phyloP scores from a whole-genome alignment of 2,113 vertebrate species.

The Acinonyx jubatus region DNA sequence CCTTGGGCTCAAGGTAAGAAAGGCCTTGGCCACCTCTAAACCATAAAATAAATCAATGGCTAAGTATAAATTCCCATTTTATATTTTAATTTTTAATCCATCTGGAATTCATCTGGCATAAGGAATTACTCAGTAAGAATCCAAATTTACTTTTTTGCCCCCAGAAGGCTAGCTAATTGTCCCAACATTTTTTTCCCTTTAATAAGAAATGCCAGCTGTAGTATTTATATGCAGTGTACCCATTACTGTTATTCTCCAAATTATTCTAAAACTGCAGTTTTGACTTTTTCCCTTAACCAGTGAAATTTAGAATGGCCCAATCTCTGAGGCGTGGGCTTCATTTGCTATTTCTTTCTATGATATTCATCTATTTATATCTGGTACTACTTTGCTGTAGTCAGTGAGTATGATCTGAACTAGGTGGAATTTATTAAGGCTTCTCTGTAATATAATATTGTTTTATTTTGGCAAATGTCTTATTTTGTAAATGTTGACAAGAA shows the following conservation, averaged over 20 bases:
- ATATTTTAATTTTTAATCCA: constrained; percentile 68
- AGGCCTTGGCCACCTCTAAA: constrained; percentile 28
- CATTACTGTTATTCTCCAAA: constrained; percentile 52
- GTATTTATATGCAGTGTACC: not conserved
- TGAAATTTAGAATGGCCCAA: not conserved
- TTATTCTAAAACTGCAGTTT: constrained; percentile 38
- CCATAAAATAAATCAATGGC: not conserved
- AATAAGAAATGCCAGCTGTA: constrained; percentile 62
- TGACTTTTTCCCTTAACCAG: not conserved
- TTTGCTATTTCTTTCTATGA: constrained; percentile 30
- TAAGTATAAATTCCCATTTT: constrained; percentile 15
- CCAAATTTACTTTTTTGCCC: not conserved
- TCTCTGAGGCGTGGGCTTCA: not conserved
- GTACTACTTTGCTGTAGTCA: not conserved
- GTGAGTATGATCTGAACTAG: not conserved
- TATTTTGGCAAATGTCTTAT: not conserved
- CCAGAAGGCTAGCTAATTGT: constrained; percentile 60
- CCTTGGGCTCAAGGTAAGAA: constrained; percentile 49
- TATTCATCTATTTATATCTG: not conserved
- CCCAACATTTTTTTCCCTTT: constrained; percentile 52
- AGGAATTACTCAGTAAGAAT: constrained; percentile 54
- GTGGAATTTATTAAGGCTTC: not conserved
- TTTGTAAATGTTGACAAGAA: not conserved
- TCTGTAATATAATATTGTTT: not conserved
- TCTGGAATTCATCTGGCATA: constrained; percentile 71